Evolutionary conservation across 2,113 vertebrate genomes (phyloP).

Genomic region (Mobula hypostoma): DNA sequence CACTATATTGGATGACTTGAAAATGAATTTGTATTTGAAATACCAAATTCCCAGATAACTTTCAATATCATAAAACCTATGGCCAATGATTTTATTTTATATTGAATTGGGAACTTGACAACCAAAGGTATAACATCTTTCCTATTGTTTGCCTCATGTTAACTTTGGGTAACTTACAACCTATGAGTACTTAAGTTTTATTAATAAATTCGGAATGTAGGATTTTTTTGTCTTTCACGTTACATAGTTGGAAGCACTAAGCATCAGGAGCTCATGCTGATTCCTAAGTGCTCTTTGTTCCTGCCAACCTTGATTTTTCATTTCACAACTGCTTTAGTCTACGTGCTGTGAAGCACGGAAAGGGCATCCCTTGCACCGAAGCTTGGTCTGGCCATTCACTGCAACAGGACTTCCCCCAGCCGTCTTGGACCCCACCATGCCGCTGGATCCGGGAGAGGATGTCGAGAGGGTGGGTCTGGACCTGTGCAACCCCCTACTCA

Average conservation of each 20-base stretch:
- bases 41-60: no score
- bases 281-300: not conserved
- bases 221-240: not conserved
- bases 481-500: no score
- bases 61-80: not conserved
- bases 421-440: no score
- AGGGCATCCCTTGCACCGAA: no score
- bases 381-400: no score
- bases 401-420: no score
- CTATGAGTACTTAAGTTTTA: not conserved
- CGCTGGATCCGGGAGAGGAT: no score
- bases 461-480: no score
- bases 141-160: no score
- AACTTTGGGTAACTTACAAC: no score
- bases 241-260: not conserved
- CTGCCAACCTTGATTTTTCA: constrained; percentile 25
- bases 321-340: not conserved
- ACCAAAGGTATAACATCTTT: no score
- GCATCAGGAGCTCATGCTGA: not conserved
- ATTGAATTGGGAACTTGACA: not conserved
- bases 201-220: not conserved
- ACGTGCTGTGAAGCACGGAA: no score
- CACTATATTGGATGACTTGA: not conserved
- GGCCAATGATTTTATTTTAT: not conserved
- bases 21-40: not conserved